Evolutionary conservation across 2,113 vertebrate species (phyloP).

Genomic region (Perccottus glenii): DNA sequence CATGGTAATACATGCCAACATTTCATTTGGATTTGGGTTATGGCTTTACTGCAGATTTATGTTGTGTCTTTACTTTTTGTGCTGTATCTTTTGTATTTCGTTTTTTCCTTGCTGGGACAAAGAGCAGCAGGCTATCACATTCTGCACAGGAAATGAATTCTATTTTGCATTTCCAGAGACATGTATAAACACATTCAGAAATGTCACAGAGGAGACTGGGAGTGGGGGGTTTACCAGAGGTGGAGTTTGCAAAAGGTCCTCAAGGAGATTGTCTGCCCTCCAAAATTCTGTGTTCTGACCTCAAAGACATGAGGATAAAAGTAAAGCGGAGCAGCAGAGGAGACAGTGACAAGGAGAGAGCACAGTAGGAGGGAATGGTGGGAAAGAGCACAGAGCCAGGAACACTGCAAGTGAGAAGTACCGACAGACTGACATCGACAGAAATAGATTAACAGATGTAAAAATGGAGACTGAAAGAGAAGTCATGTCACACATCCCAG

Average conservation of each 20-base stretch:
- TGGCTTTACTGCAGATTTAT: not conserved
- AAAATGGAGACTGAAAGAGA: conserved; percentile 39
- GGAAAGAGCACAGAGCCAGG: conserved; percentile 37
- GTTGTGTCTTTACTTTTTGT: not conserved
- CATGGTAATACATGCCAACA: no score
- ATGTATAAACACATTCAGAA: conserved; percentile 30
- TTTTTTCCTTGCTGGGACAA: conserved; percentile 21
- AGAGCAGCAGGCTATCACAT: conserved; percentile 32
- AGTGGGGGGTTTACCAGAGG: conserved; percentile 12
- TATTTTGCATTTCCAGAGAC: conserved; percentile 42
- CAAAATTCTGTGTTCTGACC: conserved; percentile 40
- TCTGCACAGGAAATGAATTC: conserved; percentile 49
- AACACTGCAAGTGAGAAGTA: conserved; percentile 38
- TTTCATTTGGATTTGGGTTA: not conserved
- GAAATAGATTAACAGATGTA: conserved; percentile 26
- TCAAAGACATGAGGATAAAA: conserved; percentile 1
- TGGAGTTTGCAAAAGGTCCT: conserved; percentile 28
- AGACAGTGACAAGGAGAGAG: not conserved
- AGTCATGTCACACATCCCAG: conserved; percentile 1
- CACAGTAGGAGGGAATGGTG: conserved; percentile 36
- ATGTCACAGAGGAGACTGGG: conserved; percentile 22
- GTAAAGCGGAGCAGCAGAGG: no score
- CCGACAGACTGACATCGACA: conserved; percentile 1
- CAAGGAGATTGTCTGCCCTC: conserved; percentile 31
- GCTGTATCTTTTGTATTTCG: conserved; percentile 1